Base-by-base conservation (phyloP, 2,113 vertebrate genomes). In the Cavia aperea region DNA sequence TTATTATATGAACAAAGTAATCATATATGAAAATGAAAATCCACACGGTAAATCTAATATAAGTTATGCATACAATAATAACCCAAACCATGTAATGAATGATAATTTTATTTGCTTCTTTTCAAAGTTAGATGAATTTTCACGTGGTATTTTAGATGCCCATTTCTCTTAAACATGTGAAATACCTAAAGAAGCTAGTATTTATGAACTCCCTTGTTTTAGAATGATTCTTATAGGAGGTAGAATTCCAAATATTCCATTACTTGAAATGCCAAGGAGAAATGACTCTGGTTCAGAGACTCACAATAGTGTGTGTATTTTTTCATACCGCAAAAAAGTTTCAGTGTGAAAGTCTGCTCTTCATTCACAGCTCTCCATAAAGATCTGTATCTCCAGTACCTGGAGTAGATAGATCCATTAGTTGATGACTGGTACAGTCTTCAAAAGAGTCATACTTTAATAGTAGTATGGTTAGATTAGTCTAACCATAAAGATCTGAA, bases 1-100 rank as follows among this genome's bases (percentile, higher is more conserved):
- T 87, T 95, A 91, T 2, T 87, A 4, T 92, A 82, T 92, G 95
- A 92, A 95, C 93, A 92, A 95, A 95, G 93, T 85, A 90, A 75
- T 89, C 77, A 94, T 94, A 95, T 66, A 96, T 81, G 95, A 91
- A 93, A 49, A 79, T 93, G 92, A 94, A 92, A 87, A 94, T 89
- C 89, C 89, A 75, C 2, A 91, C 43, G 29, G 87, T 93, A 95
- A 95, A 96, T 91, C 72, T 82, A 72, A 75, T 46, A 63, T 90
- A 93, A 91, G 89, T 39, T 81, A 95, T 93, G 49, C 5, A 63
- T 89, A 58, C 43, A 81, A 84, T 54, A 92, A 83, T 56, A 96
- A 94, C 73, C 65, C 43, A 58, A 94, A 84, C 54, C 23, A 91
- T 68, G 60, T n/a, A 86, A 81, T 60, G 51, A 95, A 60, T 54